Evolutionary conservation across 2,888 invertebrate species (phyloP), one percentile per base, ranked within the genome.

Genomic region (Brachylomia viminalis): DNA sequence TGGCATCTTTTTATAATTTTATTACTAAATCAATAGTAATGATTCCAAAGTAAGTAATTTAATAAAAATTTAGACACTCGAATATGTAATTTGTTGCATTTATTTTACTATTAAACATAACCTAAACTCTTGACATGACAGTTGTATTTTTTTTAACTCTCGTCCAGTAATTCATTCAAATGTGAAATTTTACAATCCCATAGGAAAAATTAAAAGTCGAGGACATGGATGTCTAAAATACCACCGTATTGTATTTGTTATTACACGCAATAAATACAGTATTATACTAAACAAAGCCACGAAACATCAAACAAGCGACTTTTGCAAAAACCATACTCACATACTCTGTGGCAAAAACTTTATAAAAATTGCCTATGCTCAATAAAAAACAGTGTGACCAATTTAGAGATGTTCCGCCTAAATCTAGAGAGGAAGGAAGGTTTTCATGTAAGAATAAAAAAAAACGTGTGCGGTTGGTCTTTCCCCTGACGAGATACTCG

Each of bases 1-100:
- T 81, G 91, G 87, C 85, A 91, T 90, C 10, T 75, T 77, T 47
- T 27, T 49, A n/a, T 65, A 49, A 20, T n/a, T 47, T 45, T 23
- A 17, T 52, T 58, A 20, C 10, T 54, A 47, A 23, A 45, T 45
- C 0, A 52, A 27, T 75, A 69, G 30, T 52, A 33, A 54, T 27
- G 2, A 65, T 42, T 38, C 1, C 5, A 8, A 13, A n/a, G 3
- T 27, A 33, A 11, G 7, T n/a, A n/a, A 20, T 1, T 33, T 49
- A 45, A 27, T 15, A 3, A 33, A 13, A 62, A 56, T 27, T 54
- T 38, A 10, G 4, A 75, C 59, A 47, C 7, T 75, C 2, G 42
- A 30, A 10, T 42, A n/a, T n/a, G n/a, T n/a, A 42, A 15, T 49
- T 65, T n/a, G 23, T 38, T 0, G 2, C 17, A 17, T 61, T n/a